phyloP scores from a whole-genome alignment of 2,797 vertebrate species.

The Podarcis siculus region DNA sequence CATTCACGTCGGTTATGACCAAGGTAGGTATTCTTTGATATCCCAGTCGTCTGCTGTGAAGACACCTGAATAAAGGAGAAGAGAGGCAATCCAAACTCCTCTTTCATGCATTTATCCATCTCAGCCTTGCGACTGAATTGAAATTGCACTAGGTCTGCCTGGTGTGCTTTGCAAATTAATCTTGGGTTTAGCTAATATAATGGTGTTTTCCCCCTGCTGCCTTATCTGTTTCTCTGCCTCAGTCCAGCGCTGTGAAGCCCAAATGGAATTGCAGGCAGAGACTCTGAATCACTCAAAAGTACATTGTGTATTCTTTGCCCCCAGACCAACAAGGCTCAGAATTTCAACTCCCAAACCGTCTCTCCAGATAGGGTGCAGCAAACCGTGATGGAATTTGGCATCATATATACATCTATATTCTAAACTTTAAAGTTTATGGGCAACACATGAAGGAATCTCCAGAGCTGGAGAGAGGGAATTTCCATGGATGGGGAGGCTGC shows the following conservation, averaged over 20 bases:
- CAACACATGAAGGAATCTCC: background rate
- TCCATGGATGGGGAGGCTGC: background rate
- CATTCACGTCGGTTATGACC: background rate
- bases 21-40: background rate
- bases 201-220: background rate
- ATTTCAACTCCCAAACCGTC: background rate
- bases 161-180: slow-evolving; percentile 17
- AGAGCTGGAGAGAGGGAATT: background rate
- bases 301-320: background rate
- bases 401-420: no score
- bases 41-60: background rate
- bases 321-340: background rate
- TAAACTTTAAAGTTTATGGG: background rate
- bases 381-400: background rate
- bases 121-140: background rate
- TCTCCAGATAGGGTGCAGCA: background rate
- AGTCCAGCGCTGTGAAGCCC: background rate
- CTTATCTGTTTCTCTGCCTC: slow-evolving; percentile 13
- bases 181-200: slow-evolving; percentile 6
- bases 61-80: background rate
- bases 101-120: background rate
- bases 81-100: background rate
- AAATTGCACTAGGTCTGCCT: background rate
- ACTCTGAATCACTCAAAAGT: background rate
- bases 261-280: background rate